Conservation (phyloP, 2,888 invertebrate genomes). For the Gasteruption jaculator region DNA sequence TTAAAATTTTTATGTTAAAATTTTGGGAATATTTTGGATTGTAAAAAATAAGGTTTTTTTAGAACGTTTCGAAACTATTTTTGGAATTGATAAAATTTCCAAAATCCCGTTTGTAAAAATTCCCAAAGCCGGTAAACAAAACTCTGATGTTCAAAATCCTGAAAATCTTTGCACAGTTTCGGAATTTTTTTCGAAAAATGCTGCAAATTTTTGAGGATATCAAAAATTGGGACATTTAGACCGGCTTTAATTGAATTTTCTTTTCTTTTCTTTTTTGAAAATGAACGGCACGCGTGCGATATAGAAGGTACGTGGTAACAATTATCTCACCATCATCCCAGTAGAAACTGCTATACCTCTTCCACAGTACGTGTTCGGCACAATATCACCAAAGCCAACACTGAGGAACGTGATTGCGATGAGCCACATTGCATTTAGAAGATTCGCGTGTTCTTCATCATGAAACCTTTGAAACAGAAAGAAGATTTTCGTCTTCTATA, state of each 20-base stretch:
- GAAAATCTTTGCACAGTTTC: too few relatives aligned
- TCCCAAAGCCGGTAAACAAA: too few relatives aligned
- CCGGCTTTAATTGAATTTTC: constrained; percentile 1
- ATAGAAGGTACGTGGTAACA: background rate
- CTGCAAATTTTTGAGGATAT: background rate
- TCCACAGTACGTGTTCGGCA: constrained; percentile 99
- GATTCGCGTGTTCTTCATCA: constrained; percentile 97
- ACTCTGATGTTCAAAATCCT: too few relatives aligned
- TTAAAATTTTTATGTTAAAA: too few relatives aligned
- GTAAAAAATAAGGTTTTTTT: too few relatives aligned
- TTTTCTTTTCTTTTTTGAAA: constrained; percentile 3
- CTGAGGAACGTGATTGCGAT: constrained; percentile 99
- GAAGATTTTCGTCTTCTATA: too few relatives aligned
- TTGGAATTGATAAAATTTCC: too few relatives aligned
- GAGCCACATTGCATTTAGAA: constrained; percentile 99
- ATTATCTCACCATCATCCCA: constrained; percentile 92
- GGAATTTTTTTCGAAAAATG: too few relatives aligned
- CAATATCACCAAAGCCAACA: constrained; percentile 99
- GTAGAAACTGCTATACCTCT: constrained; percentile 98
- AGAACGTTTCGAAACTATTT: too few relatives aligned
- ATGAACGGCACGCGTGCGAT: constrained; percentile 5
- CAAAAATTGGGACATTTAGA: background rate
- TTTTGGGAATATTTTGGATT: too few relatives aligned
- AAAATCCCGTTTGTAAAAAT: too few relatives aligned
- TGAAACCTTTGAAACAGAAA: too few relatives aligned